Percentiles rank a stretch among this genome's conserved stretches.
Conservation (phyloP, 2,888 invertebrate genomes). For the Hydrotaea cyrtoneurina region DNA sequence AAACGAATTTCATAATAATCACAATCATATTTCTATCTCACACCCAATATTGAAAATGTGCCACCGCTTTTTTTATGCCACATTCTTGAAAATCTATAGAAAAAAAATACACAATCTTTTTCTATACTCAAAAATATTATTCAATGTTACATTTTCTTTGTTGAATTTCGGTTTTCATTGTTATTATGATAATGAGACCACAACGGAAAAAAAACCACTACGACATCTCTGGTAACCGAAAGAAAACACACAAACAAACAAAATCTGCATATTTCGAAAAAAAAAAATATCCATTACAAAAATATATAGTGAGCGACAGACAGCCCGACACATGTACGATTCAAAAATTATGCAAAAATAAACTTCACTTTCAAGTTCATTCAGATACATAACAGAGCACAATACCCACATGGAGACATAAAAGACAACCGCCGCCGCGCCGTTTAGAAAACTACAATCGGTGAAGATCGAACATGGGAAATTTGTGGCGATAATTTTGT, state of each 20-base stretch:
- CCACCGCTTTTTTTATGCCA: neutral
- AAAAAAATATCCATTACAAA: neutral
- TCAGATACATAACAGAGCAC: neutral
- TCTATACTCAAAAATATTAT: neutral
- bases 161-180: neutral
- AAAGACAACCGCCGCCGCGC: too few species aligned
- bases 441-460: too few species aligned
- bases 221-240: neutral
- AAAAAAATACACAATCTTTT: neutral
- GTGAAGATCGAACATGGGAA: too few species aligned
- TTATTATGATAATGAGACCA: neutral
- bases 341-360: neutral
- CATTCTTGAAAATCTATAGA: neutral
- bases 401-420: too few species aligned
- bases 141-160: constrained; percentile 5
- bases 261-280: constrained; percentile 6
- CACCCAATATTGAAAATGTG: neutral
- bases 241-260: neutral
- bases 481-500: too few species aligned
- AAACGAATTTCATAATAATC: neutral
- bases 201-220: neutral
- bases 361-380: constrained; percentile 4
- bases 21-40: neutral
- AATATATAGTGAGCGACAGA: too few species aligned
- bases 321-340: too few species aligned